These are phyloP conservation scores for mouse (Mus musculus) DNA, from an alignment of 2,113 vertebrate genomes.

Conservation along the genomic window DNA sequence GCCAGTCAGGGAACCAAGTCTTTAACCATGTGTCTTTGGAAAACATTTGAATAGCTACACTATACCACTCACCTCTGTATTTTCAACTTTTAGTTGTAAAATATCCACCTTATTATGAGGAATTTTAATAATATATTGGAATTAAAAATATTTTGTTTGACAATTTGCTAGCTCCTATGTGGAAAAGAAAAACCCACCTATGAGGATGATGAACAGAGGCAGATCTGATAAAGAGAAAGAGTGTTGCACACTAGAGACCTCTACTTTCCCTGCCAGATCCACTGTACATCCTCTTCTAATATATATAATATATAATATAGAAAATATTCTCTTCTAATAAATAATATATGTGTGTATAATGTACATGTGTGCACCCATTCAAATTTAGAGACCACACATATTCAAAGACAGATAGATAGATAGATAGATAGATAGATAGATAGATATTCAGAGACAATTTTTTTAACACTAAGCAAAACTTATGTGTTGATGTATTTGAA, in stretches of 20 bases:
- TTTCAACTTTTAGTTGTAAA: neutral
- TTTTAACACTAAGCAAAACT: neutral
- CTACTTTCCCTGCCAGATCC: neutral
- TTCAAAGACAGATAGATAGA: no score
- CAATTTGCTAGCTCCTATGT: neutral
- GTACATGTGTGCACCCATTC: no score
- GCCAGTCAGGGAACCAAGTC: neutral
- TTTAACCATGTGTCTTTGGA: neutral
- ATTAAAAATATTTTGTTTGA: neutral
- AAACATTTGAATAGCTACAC: neutral
- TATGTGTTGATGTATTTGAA: neutral
- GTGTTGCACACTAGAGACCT: neutral
- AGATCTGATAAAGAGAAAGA: neutral
- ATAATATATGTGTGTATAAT: no score
- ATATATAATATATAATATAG: neutral
- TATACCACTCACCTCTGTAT: neutral
- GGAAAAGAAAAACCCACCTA: neutral
- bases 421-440: no score
- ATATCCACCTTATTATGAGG: neutral
- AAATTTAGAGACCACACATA: no score
- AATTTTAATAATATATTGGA: neutral
- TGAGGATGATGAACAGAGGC: neutral
- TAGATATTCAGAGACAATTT: no score
- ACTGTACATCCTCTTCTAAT: neutral
- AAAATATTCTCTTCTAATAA: no score